These are phyloP conservation scores for Frankliniella intonsa DNA, from an alignment of 2,888 invertebrate species.

Conservation along the genomic window DNA sequence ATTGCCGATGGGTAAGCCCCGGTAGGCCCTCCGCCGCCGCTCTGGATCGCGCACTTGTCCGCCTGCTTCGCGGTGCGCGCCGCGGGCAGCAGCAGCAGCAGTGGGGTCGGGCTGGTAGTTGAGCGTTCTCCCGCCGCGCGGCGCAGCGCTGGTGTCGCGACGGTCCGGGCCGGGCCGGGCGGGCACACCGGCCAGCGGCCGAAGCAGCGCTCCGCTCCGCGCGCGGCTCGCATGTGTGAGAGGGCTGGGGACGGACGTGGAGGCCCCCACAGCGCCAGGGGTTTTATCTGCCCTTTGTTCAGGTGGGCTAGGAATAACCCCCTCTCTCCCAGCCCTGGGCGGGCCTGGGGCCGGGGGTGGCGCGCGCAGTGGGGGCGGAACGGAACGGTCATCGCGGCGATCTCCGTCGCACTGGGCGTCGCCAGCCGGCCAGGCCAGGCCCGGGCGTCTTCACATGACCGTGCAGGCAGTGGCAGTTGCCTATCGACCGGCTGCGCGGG, in stretches of 20 bases:
- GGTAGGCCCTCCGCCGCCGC: too few species aligned
- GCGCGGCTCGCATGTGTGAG: too few species aligned
- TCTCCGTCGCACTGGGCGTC: neutral
- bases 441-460: neutral
- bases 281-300: too few species aligned
- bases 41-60: too few species aligned
- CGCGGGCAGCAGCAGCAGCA: neutral
- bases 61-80: neutral
- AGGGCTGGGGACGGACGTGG: too few species aligned
- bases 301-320: too few species aligned
- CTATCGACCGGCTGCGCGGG: constrained; percentile 1
- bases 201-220: neutral
- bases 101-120: neutral
- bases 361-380: too few species aligned
- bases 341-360: too few species aligned
- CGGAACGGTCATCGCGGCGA: too few species aligned
- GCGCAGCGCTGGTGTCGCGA: neutral
- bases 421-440: neutral
- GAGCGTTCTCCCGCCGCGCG: neutral
- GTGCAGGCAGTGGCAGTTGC: constrained; percentile 1
- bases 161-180: neutral
- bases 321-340: too few species aligned
- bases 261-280: too few species aligned
- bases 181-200: neutral
- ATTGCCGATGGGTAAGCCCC: too few species aligned